phyloP scores from a whole-genome alignment of 2,888 invertebrate species.

The Mongoloraphidia duomilia region DNA sequence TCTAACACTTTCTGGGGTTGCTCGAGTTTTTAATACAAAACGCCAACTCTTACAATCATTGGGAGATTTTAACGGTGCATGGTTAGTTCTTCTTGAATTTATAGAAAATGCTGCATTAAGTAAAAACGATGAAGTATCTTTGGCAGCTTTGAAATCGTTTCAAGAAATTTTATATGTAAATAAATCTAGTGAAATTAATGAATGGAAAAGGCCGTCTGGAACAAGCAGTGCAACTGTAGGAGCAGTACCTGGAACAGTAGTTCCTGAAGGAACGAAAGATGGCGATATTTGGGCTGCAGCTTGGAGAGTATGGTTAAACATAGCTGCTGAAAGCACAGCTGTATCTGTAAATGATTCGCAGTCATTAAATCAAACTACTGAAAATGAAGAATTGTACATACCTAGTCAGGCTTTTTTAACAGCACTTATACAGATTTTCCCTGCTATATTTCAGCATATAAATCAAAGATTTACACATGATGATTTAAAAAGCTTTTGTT shows the following conservation, averaged over 20 bases:
- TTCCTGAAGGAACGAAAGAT: slow-evolving; percentile 20
- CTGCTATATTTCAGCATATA: slow-evolving; percentile 84
- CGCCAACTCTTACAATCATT: slow-evolving; percentile 66
- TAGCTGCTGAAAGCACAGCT: slow-evolving; percentile 65
- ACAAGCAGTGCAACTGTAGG: slow-evolving; percentile 3
- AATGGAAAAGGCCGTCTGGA: neutral
- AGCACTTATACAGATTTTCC: slow-evolving; percentile 89
- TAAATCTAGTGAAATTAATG: slow-evolving; percentile 34
- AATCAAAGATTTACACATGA: slow-evolving; percentile 42
- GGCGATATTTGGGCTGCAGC: slow-evolving; percentile 63
- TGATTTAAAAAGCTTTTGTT: slow-evolving; percentile 69
- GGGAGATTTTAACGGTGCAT: slow-evolving; percentile 86
- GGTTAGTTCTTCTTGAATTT: slow-evolving; percentile 85
- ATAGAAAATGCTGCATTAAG: slow-evolving; percentile 85
- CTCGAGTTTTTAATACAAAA: slow-evolving; percentile 84
- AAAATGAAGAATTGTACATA: slow-evolving; percentile 45
- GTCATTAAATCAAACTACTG: slow-evolving; percentile 9
- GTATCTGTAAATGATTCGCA: too few relatives aligned
- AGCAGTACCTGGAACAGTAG: slow-evolving; percentile 10
- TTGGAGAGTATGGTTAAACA: slow-evolving; percentile 78
- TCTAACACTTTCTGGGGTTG: slow-evolving; percentile 78
- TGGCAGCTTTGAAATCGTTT: slow-evolving; percentile 91
- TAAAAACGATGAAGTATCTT: slow-evolving; percentile 88
- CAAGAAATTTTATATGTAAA: slow-evolving; percentile 79
- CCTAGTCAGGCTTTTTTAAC: slow-evolving; percentile 91